Percentiles rank a stretch among this genome's conserved stretches.
phyloP scores from a whole-genome alignment of 1,140 invertebrate species.

The Eufriesea mexicana region DNA sequence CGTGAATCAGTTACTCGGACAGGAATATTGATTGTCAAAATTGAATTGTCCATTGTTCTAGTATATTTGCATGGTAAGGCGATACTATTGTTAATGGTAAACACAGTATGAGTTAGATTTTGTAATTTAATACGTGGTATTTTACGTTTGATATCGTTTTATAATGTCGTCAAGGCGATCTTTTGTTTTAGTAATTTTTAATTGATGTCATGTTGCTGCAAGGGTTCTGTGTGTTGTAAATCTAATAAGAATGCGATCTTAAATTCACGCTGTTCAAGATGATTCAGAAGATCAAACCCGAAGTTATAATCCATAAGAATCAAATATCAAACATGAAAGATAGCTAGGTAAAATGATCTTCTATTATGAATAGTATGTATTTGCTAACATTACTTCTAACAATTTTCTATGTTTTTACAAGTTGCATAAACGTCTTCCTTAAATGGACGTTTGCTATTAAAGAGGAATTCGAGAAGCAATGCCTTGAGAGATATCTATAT shows the following conservation, averaged over 20 bases:
- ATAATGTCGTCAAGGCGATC: background rate
- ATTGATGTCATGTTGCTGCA: background rate
- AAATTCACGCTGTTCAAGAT: background rate
- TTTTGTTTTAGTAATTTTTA: slow-evolving; percentile 6
- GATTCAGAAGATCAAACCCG: background rate
- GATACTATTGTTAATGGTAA: background rate
- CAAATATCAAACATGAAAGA: background rate
- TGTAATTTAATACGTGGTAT: slow-evolving; percentile 7
- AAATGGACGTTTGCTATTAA: too few relatives aligned
- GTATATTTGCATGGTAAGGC: background rate
- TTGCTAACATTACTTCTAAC: background rate
- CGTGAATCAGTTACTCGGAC: slow-evolving; percentile 54
- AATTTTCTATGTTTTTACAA: slow-evolving; percentile 19
- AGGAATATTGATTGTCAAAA: slow-evolving; percentile 19
- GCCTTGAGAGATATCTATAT: background rate
- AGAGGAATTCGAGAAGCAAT: background rate
- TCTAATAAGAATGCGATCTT: background rate
- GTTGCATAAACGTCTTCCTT: too few relatives aligned
- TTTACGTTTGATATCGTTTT: background rate
- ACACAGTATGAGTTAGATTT: background rate
- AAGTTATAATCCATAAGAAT: background rate
- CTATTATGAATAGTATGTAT: background rate
- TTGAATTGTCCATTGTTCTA: background rate
- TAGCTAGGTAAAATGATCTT: background rate
- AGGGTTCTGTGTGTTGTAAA: background rate